Conservation (phyloP, 2,797 vertebrate species). For the Syngnathus acus region DNA sequence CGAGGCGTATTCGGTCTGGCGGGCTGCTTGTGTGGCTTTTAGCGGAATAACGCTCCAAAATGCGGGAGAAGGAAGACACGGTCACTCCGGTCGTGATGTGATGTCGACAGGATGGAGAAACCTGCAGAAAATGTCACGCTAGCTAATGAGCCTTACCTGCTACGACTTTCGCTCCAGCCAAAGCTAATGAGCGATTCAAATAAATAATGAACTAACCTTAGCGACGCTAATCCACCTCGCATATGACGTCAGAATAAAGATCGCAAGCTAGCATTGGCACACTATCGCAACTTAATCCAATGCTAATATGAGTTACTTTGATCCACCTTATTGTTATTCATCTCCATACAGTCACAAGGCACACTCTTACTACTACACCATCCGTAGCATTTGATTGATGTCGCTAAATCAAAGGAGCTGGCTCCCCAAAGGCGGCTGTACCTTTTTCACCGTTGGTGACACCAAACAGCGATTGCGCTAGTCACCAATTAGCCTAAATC, state of each 20-base stretch:
- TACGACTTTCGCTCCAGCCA: background rate
- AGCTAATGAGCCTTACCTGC: background rate
- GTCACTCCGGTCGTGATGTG: background rate
- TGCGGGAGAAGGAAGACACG: background rate
- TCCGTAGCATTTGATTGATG: background rate
- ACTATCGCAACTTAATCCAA: background rate
- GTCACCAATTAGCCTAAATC: slow-evolving; percentile 5
- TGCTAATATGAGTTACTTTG: background rate
- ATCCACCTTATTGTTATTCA: background rate
- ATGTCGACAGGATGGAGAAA: background rate
- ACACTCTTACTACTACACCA: background rate
- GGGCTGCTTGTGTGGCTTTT: slow-evolving; percentile 3
- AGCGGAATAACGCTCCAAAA: background rate
- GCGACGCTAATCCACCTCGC: too few species aligned
- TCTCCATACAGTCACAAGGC: background rate
- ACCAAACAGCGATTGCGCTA: background rate
- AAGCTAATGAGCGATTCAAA: background rate
- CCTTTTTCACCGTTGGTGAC: background rate
- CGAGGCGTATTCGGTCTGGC: slow-evolving; percentile 58
- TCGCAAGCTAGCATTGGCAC: too few species aligned
- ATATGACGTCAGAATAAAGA: too few species aligned
- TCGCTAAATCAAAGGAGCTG: background rate
- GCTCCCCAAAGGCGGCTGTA: background rate
- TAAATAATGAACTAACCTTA: too few species aligned
- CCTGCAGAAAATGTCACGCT: background rate